Percentiles rank a stretch among this genome's conserved stretches.
Conservation (phyloP, 2,888 invertebrate species). For the Blastobasis adustella region DNA sequence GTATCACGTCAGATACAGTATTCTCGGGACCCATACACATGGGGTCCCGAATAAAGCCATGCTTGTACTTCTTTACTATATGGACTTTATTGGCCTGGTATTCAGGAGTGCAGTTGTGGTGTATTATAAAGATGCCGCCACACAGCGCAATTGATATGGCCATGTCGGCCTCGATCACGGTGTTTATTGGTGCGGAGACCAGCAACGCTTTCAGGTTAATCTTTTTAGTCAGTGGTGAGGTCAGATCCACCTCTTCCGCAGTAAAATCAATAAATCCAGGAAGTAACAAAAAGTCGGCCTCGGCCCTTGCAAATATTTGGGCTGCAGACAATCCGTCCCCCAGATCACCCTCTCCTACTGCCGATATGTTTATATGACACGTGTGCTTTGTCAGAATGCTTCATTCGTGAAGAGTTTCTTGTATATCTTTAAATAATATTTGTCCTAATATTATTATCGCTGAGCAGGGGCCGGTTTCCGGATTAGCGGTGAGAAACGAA, state of each 20-base stretch:
- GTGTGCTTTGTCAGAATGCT: constrained; percentile 13
- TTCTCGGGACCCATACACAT: constrained; percentile 99
- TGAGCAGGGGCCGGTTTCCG: no score
- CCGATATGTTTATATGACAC: constrained; percentile 11
- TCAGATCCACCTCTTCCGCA: constrained; percentile 92
- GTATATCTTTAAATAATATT: neutral
- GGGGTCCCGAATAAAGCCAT: constrained; percentile 98
- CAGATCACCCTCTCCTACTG: no score
- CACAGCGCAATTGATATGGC: constrained; percentile 99
- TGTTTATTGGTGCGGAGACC: constrained; percentile 99
- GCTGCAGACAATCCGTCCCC: no score
- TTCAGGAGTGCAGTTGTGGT: constrained; percentile 95
- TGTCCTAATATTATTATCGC: no score
- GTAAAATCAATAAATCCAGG: constrained; percentile 98
- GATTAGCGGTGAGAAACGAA: no score
- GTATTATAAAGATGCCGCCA: constrained; percentile 97
- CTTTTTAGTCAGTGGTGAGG: constrained; percentile 92
- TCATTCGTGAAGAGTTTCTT: constrained; percentile 37
- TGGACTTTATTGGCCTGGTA: constrained; percentile 96
- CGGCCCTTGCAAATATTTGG: no score
- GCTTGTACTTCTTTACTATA: constrained; percentile 99
- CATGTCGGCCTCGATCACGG: constrained; percentile 97
- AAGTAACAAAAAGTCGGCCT: no score
- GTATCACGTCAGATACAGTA: constrained; percentile 98
- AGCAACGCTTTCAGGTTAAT: constrained; percentile 93